Base-by-base conservation (phyloP, 92 coral and sea anemone genomes). In the Parazoanthus darwini region DNA sequence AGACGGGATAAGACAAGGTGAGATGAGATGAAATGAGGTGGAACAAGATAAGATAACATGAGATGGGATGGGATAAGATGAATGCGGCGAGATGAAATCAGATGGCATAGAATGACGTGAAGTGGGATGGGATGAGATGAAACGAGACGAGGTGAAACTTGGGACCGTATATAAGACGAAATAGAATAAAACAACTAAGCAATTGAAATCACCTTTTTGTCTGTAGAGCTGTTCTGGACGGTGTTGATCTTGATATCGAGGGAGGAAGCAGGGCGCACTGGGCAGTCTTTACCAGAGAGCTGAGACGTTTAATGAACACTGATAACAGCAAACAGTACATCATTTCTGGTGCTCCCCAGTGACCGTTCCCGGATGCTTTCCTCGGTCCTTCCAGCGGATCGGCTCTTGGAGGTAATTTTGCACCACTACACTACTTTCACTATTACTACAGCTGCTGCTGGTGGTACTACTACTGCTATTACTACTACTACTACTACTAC, bases 301-400 rank as follows among this genome's bases (percentile, higher is more conserved):
- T 82, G 2, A 39, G 86, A 7, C 86, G 76, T n/a, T 63, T 82
- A 37, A 82, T 82, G 86, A 42, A 82, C 74, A 65, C 86, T n/a
- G 77, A 82, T 44, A n/a, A 22, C 58, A 20, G 54, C 7, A 82
- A 44, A 23, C 8, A 66, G 0, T 82, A 82, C 74, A 66, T 82
- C 59, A 82, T 82, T 42, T 82, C 86, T 37, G 86, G 86, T 4
- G 86, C 86, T 42, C 86, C 86, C 51, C 86, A 82, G 86, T 82
- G 86, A 22, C 86, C 86, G 38, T 82, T 25, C 36, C 86, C 86
- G 22, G 86, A 82, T 16, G 76, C 86, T 29, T 26, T 51, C 36
- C 75, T 82, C 56, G 86, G 86, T 33, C 86, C 86, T 11, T n/a
- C 36, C 23, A n/a, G 8, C 20, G 76, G 86, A 26, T 82, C 86